Base-by-base conservation (phyloP, 1,140 invertebrate genomes). In the Riptortus pedestris region DNA sequence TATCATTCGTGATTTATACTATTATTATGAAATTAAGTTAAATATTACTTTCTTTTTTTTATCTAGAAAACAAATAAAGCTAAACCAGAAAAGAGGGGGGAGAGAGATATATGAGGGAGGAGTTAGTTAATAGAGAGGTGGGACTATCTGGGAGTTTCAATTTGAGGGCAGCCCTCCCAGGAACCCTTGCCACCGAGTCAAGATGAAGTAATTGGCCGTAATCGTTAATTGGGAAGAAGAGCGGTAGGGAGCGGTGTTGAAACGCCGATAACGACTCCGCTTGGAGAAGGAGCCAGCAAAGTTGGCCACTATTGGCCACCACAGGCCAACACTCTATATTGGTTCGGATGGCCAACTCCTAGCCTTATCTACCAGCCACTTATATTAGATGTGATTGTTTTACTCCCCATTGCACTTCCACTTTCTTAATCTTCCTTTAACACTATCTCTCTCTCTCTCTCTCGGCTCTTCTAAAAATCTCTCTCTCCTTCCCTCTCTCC, bases 361-460 rank as follows among this genome's bases (percentile, higher is more conserved):
- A 7, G 5, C 31, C 31, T 38, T 38, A 38, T 38, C 31, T 38
- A 38, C 31, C 31, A 38, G 14, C 5, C 31, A 38, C 31, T 38
- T 38, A 38, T 38, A 38, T 38, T 38, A 38, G 31, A 38, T 38
- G 31, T 38, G 31, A 38, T 14, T 38, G 31, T 38, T 38, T 38
- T 38, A 38, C 31, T 38, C n/a, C 48, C 20, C 48, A 20, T n/a
- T 51, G 48, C 48, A 12, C n/a, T n/a, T 45, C 48, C 48, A 20
- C 22, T 51, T 2, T 22, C 48, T 12, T n/a, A n/a, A 51, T 20
- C 48, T 24, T 22, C 48, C 48, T 51, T 11, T 51, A 9, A 20
- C 48, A 18, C 24, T 57, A 9, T 57, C 52, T 57, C 52, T 24
- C 52, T 57, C 24, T 57, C 52, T 57, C 52, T 11, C 24, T 5